Percentiles rank a stretch among this genome's conserved stretches.
Conservation (phyloP, 2,797 vertebrate genomes). For the Alauda arvensis region DNA sequence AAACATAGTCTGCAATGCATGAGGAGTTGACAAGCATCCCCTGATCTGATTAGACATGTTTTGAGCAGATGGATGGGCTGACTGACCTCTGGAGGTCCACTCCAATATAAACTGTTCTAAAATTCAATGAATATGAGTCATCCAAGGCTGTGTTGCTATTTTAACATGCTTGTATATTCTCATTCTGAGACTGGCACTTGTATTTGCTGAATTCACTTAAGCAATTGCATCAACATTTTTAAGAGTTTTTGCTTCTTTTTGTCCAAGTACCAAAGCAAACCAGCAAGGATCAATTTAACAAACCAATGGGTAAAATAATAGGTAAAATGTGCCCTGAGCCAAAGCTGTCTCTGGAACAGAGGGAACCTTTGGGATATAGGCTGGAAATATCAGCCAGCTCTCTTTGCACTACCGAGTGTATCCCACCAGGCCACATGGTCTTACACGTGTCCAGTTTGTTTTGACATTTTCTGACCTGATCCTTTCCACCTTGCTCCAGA, state of each 20-base stretch:
- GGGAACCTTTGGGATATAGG: neutral
- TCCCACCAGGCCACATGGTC: too few relatives aligned
- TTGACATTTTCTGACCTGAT: neutral
- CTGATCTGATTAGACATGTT: slow-evolving; percentile 1
- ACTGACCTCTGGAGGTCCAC: neutral
- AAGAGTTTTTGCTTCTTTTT: neutral
- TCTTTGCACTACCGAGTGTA: neutral
- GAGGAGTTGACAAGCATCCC: neutral
- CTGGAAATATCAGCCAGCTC: neutral
- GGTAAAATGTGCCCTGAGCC: neutral
- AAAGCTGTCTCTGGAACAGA: neutral
- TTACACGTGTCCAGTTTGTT: neutral
- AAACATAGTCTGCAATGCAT: neutral
- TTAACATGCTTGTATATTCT: neutral
- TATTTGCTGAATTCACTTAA: neutral
- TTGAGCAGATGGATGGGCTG: neutral
- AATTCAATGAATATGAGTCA: neutral
- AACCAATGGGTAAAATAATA: neutral
- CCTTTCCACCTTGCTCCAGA: neutral
- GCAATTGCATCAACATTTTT: neutral
- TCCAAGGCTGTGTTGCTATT: neutral
- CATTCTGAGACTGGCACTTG: neutral
- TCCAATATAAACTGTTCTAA: neutral
- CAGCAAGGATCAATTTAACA: neutral
- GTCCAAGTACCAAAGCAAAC: neutral